Base-by-base conservation (phyloP, 2,113 vertebrate genomes). In the Ochotona princeps region DNA sequence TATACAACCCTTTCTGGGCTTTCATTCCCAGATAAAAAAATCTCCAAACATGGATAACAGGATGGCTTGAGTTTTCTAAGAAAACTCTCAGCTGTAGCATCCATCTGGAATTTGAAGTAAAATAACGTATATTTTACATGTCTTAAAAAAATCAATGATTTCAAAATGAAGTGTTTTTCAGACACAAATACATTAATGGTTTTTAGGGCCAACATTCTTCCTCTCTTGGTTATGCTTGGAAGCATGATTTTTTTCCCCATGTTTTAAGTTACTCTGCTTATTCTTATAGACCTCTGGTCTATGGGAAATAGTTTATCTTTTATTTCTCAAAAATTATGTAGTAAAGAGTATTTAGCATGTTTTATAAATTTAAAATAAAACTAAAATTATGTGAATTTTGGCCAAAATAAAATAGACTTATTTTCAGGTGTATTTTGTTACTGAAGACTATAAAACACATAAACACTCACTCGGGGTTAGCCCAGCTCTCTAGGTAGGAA, bases 371-470 rank as follows among this genome's bases (percentile, higher is more conserved):
- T 85, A 83, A 83, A 94, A 66, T 89, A 47, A 5, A 7, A 66
- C 30, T 10, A 35, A 82, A 23, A 32, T 82, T 92, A 57, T 79
- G 20, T 74, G 61, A 12, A 74, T 28, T 81, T 76, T 38, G 84
- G 49, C 57, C 6, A 44, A 44, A 44, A 44, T 87, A 84, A 91
- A 65, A 89, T 7, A 72, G 23, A 83, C 70, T 74, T 92, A 30
- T 89, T 90, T 92, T 79, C 54, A 87, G 61, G 51, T 13, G 5
- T 73, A 61, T 83, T 89, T 91, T 23, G 57, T 86, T 70, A 61
- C 28, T 61, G 49, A 84, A 81, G 51, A 17, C 13, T 69, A 70
- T 44, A 87, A 72, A 81, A 78, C 13, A 7, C 25, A 70, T 23
- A 74, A 17, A 11, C 12, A 26, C 57, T 26, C n/a, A 21, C 1